Evolutionary conservation across 2,113 vertebrate species (phyloP).

Genomic region (Indicator indicator): DNA sequence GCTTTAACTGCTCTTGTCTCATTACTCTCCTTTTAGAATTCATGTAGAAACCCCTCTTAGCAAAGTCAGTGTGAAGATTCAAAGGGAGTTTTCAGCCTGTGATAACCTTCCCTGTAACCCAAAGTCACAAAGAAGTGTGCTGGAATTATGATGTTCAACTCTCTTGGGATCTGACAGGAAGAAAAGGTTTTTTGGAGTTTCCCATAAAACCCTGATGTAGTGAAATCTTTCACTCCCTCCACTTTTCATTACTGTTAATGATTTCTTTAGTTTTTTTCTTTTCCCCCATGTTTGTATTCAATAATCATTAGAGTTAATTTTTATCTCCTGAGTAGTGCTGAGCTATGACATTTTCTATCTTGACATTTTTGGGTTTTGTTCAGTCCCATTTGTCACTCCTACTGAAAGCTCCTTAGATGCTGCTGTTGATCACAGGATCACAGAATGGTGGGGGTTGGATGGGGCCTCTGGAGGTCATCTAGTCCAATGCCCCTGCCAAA

Average conservation of each 20-base stretch:
- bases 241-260: background rate
- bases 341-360: background rate
- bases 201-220: background rate
- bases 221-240: conserved; percentile 34
- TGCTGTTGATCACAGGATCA: background rate
- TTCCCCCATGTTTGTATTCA: background rate
- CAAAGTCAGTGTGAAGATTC: background rate
- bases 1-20: background rate
- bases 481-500: too few relatives aligned
- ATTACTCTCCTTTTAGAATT: background rate
- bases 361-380: background rate
- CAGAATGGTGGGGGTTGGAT: too few relatives aligned
- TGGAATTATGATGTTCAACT: background rate
- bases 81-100: background rate
- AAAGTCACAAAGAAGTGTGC: background rate
- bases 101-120: background rate
- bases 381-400: background rate
- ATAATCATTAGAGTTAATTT: background rate
- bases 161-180: background rate
- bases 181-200: background rate
- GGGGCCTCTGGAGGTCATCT: too few relatives aligned
- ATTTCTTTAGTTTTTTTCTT: background rate
- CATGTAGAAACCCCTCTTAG: background rate
- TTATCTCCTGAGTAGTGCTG: background rate
- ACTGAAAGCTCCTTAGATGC: background rate